Conservation (phyloP, 1,140 invertebrate genomes). For the Oryctes rhinoceros region DNA sequence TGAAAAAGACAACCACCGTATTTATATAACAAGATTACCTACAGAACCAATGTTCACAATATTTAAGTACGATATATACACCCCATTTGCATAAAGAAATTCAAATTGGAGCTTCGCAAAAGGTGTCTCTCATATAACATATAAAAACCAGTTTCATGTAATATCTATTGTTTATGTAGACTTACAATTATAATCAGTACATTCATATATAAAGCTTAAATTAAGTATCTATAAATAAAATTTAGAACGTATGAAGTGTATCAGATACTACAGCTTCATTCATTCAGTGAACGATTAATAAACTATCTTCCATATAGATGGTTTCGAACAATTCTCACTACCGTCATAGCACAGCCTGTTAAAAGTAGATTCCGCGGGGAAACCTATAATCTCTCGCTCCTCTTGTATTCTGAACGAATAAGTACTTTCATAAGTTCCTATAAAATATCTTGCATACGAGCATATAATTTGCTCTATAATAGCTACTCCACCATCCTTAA, state of each 20-base stretch:
- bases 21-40: too few species aligned
- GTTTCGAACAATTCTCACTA: slow-evolving; percentile 61
- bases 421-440: slow-evolving; percentile 93
- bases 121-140: neutral
- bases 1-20: too few species aligned
- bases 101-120: too few species aligned
- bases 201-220: neutral
- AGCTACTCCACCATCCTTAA: slow-evolving; percentile 87
- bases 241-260: neutral
- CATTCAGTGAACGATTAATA: slow-evolving; percentile 51
- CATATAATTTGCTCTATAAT: slow-evolving; percentile 98
- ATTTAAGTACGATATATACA: too few species aligned
- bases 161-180: neutral
- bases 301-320: slow-evolving; percentile 64
- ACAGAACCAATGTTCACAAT: too few species aligned
- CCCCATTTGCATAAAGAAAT: too few species aligned
- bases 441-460: slow-evolving; percentile 85
- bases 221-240: neutral
- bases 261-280: too few species aligned
- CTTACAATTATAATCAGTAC: too few species aligned
- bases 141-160: neutral
- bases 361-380: slow-evolving; percentile 82
- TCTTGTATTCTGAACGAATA: slow-evolving; percentile 97
- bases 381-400: slow-evolving; percentile 94
- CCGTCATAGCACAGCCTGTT: slow-evolving; percentile 82